Evolutionary conservation across 2,888 invertebrate species (phyloP).

Genomic region (Lottia gigantea): DNA sequence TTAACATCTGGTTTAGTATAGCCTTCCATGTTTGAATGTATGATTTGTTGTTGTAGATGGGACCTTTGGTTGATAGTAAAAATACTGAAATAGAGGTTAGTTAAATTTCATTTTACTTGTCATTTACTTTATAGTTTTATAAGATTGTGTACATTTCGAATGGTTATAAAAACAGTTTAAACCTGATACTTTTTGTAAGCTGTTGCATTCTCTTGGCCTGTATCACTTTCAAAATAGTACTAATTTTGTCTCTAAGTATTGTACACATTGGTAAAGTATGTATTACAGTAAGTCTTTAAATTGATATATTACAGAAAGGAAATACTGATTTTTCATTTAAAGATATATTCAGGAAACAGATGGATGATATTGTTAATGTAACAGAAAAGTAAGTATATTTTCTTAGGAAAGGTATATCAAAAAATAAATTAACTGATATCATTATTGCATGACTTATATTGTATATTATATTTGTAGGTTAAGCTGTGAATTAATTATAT

Average conservation of each 20-base stretch:
- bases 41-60: neutral
- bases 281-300: neutral
- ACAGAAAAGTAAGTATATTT: conserved; percentile 73
- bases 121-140: neutral
- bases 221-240: too few relatives aligned
- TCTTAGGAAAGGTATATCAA: too few relatives aligned
- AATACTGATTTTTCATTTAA: conserved; percentile 78
- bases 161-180: too few relatives aligned
- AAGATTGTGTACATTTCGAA: too few relatives aligned
- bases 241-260: too few relatives aligned
- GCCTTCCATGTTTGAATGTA: neutral
- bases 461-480: conserved; percentile 43
- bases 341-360: conserved; percentile 79
- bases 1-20: neutral
- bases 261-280: too few relatives aligned
- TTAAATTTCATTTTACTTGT: neutral
- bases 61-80: conserved; percentile 30
- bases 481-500: conserved; percentile 79
- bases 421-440: too few relatives aligned
- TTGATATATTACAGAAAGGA: conserved; percentile 43
- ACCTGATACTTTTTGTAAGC: too few relatives aligned
- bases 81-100: conserved; percentile 54
- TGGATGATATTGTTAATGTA: conserved; percentile 76
- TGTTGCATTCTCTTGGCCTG: too few relatives aligned
- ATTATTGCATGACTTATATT: too few relatives aligned